Percentiles rank a stretch among this genome's conserved stretches.
Conservation (phyloP, 2,797 vertebrate species). For the Tapirus indicus region DNA sequence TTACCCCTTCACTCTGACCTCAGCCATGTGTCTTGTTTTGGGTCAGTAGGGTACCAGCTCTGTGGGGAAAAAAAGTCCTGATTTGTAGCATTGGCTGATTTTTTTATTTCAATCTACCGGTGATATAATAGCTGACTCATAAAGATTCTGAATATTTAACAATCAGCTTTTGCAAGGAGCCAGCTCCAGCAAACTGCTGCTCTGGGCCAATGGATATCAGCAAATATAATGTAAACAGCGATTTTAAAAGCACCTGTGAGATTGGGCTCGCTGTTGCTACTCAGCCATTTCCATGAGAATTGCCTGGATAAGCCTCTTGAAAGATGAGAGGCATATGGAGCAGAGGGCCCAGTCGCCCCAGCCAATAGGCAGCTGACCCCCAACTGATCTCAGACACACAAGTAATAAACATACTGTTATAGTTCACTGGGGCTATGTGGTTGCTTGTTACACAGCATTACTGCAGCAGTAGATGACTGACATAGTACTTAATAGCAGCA, state of each 20-base stretch:
- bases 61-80: not conserved
- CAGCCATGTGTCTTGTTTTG: not conserved
- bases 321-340: not conserved
- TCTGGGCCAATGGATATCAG: not conserved
- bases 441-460: not conserved
- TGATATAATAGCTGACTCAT: not conserved
- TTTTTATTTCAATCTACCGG: not conserved
- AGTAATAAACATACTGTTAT: not conserved
- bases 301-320: not conserved
- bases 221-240: not conserved
- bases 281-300: not conserved
- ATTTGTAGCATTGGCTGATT: not conserved
- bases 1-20: not conserved
- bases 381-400: not conserved
- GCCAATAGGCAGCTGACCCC: not conserved
- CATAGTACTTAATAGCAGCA: not conserved
- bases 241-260: not conserved
- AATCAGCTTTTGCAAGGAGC: not conserved
- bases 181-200: not conserved
- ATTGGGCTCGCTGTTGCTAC: not conserved
- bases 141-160: constrained; percentile 22
- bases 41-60: not conserved
- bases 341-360: not conserved
- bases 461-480: not conserved
- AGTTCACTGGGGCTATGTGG: not conserved